Base-by-base conservation (phyloP, 2,797 vertebrate genomes). In the Valencia hispanica region DNA sequence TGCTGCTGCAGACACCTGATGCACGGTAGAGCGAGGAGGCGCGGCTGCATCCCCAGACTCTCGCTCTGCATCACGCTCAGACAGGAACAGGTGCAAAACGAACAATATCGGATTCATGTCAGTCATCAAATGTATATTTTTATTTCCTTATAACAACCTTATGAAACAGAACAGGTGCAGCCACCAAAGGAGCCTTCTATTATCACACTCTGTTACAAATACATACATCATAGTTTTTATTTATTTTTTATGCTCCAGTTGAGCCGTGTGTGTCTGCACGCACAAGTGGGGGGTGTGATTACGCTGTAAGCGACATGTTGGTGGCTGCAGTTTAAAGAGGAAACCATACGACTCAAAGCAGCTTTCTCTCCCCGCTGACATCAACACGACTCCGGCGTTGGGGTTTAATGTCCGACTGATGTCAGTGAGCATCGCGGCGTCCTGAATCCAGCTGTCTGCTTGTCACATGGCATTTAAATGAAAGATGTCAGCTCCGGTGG, bases 151-250 rank as follows among this genome's bases (percentile, higher is more conserved):
- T 96, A 96, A 96, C 88, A 85, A 86, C 84, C 93, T 95, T 89
- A 90, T 96, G 93, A 95, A 93, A 86, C 80, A 86, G 91, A 94
- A 94, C 96, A 96, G 95, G 95, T 96, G 95, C 94, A 95, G 86
- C 76, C 77, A 79, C 78, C 87, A 86, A 88, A 88, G 82, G 81
- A 27, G 79, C 87, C 75, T 89, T 78, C 87, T 85, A 90, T 91
- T 88, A 92, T 91, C 86, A 79, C 89, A 91, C 88, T 83, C 88
- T 84, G 82, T 72, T 84, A 92, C 87, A 91, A 93, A 93, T 78
- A 84, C 87, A 94, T 93, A 91, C 93, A 87, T 90, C 79, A 86
- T n/a, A 51, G 90, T 93, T 91, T 94, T 95, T 95, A 91, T 94
- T 91, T 81, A 68, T 73, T 93, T 88, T 94, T 94, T 94, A 91